These are phyloP conservation scores for Hippocampus zosterae DNA, from an alignment of 2,113 vertebrate species.

Conservation along the genomic window DNA sequence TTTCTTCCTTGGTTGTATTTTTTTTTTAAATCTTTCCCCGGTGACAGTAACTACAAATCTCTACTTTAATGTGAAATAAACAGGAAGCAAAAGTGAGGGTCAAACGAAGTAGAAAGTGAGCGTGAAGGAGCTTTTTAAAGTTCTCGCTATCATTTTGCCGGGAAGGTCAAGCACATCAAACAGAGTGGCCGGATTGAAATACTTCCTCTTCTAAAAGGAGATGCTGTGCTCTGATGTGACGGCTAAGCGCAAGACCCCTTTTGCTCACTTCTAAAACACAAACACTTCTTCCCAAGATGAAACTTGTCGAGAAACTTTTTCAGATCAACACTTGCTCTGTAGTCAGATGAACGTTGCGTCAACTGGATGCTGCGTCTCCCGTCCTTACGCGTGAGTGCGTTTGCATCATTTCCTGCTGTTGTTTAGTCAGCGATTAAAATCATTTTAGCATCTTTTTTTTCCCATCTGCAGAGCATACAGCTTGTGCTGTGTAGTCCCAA, in stretches of 20 bases:
- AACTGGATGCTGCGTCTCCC: constrained; percentile 10
- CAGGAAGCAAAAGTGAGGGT: background rate
- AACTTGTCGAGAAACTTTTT: constrained; percentile 26
- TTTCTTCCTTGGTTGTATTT: background rate
- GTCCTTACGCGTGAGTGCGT: constrained; percentile 21
- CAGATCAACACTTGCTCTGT: constrained; percentile 12
- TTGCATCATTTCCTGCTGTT: constrained; percentile 42
- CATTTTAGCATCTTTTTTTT: constrained; percentile 52
- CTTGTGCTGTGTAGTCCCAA: constrained; percentile 52
- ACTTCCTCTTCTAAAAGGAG: constrained; percentile 32
- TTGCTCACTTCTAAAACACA: constrained; percentile 13
- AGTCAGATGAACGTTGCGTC: constrained; percentile 8
- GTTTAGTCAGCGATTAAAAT: constrained; percentile 65
- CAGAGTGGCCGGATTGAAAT: constrained; percentile 36
- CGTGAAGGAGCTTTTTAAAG: constrained; percentile 32
- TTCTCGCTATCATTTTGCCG: constrained; percentile 44
- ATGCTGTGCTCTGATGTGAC: constrained; percentile 28
- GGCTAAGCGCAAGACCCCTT: constrained; percentile 16
- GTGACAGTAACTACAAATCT: constrained; percentile 10
- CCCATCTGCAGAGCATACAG: constrained; percentile 43
- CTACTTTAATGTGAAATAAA: constrained; percentile 21
- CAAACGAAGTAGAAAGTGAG: constrained; percentile 3
- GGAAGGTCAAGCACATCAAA: constrained; percentile 54
- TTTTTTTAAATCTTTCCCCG: background rate
- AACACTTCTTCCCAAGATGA: constrained; percentile 26